Percentiles rank a stretch among this genome's conserved stretches.
These are phyloP conservation scores for Himalopsyche japonica DNA, from an alignment of 2,888 invertebrate species.

Conservation along the genomic window DNA sequence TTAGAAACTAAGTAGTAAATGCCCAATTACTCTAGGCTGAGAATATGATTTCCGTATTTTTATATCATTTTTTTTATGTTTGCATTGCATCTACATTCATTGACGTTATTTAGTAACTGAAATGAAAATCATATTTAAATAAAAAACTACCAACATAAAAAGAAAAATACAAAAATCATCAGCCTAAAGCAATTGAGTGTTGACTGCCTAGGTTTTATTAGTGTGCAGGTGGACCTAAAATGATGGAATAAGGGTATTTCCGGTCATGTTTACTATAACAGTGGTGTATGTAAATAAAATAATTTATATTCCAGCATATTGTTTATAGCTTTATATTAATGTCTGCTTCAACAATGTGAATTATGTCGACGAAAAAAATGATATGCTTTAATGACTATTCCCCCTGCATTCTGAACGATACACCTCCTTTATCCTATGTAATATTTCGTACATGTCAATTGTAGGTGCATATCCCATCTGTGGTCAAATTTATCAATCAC, in stretches of 20 bases:
- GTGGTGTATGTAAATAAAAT: background rate
- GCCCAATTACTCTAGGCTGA: no score
- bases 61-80: no score
- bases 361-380: background rate
- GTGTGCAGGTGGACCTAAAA: background rate
- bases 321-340: background rate
- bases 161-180: no score
- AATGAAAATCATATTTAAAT: no score
- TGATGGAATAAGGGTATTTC: background rate
- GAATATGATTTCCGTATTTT: no score
- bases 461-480: background rate
- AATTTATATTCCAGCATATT: background rate
- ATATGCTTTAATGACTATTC: background rate
- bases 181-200: no score
- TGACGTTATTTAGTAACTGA: no score
- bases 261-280: background rate
- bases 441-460: background rate
- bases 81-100: no score
- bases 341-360: background rate
- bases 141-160: no score
- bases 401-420: background rate
- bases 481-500: no score
- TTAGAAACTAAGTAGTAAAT: no score
- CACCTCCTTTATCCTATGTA: background rate
- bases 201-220: no score